Evolutionary conservation across 2,888 invertebrate genomes (phyloP), one percentile per base, ranked within the genome.

Genomic region (Apotomis turbidana): DNA sequence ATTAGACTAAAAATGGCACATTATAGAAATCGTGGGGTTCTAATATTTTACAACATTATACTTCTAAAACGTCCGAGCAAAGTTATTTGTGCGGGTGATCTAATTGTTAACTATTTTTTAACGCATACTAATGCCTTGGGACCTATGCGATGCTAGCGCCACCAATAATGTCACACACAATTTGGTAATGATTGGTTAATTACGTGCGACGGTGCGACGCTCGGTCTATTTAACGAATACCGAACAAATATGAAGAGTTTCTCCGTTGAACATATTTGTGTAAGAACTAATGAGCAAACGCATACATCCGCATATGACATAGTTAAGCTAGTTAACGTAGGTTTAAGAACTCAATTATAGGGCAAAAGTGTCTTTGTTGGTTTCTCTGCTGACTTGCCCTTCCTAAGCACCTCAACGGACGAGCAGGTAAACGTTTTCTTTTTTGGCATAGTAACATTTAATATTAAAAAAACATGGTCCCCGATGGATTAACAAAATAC

Each of bases 251-350:
- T 73, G 74, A 72, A 49, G 61, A 61, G 71, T 71, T 71, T 68
- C 76, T 75, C 70, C 68, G 71, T 63, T 70, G 68, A 73, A 68
- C 72, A 49, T 77, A 79, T 81, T 79, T 78, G 76, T 78, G 74
- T 77, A 71, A 38, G 73, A 75, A 74, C 76, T 79, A 83, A 79
- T 79, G 77, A 78, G 76, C 49, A 68, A 75, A 77, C 73, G 74
- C 63, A 71, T 72, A 78, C 76, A 79, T 80, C 80, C 78, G 78
- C 76, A 66, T 74, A 67, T 64, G 64, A 68, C 49, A 49, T 49
- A 49, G 49, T 49, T 49, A 10, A 49, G 2, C 49, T 49, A 49
- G 10, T 12, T 49, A 49, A 49, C 49, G 9, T 49, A 6, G 49
- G 49, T 10, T 49, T 8, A 6, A 41, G 41, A 41, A 5, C 41